A percentile compares a stretch with the other conserved stretches of the same genome.
Conservation (phyloP, 23 tunicate genomes). For the Trididemnum clinides region DNA sequence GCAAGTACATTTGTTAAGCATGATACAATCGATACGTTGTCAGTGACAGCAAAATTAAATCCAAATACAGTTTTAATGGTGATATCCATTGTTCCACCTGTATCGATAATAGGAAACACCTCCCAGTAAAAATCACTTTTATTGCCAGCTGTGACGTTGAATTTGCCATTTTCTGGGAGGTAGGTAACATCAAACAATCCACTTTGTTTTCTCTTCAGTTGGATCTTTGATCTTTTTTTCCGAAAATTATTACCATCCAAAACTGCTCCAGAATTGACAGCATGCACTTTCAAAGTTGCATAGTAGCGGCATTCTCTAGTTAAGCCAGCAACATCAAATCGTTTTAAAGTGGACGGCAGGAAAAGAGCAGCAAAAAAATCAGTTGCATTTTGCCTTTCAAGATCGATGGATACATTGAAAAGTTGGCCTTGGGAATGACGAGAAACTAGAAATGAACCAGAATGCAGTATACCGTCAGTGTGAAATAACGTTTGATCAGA, state of each 20-base stretch:
- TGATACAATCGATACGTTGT: neutral
- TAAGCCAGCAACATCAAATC: slow-evolving; percentile 55
- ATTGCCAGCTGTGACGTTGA: slow-evolving; percentile 5
- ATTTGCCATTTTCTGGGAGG: slow-evolving; percentile 8
- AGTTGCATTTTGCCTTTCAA: neutral
- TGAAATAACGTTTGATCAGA: slow-evolving; percentile 44
- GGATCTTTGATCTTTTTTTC: neutral
- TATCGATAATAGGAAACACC: slow-evolving; percentile 59
- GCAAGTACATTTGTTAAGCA: neutral
- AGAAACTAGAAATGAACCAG: slow-evolving; percentile 22
- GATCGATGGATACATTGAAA: slow-evolving; percentile 1
- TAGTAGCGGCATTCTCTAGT: slow-evolving; percentile 71
- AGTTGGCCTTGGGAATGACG: neutral
- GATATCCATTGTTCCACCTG: slow-evolving; percentile 75
- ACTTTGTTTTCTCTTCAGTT: slow-evolving; percentile 34
- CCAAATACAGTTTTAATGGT: neutral
- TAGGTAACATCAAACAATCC: slow-evolving; percentile 46
- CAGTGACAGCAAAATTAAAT: neutral
- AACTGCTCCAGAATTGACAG: neutral
- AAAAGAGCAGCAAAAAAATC: slow-evolving; percentile 66
- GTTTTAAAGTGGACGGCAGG: slow-evolving; percentile 29
- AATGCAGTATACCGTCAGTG: slow-evolving; percentile 6
- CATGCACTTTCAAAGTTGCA: slow-evolving; percentile 37
- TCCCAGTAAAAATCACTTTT: slow-evolving; percentile 54
- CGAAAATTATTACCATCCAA: too few relatives aligned